Base-by-base conservation (phyloP, 1,140 invertebrate genomes). In the Heliothis virescens region DNA sequence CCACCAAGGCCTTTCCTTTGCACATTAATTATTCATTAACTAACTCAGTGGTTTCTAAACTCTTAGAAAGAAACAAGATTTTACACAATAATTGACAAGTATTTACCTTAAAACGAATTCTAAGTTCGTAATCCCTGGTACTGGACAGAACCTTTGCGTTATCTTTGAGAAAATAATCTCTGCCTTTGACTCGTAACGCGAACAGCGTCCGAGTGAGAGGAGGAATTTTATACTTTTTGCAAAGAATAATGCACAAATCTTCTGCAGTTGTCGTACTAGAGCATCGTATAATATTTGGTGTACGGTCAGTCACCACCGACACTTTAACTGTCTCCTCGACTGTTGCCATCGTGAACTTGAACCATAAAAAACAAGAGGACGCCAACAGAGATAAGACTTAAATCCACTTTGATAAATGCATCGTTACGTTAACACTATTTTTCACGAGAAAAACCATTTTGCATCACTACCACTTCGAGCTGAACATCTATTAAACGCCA, bases 161-260 rank as follows among this genome's bases (percentile, higher is more conserved):
- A 84, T 96, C 95, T 91, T 96, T 95, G 74, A 97, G 94, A 96
- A 97, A 98, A 83, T 96, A 89, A 81, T 96, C 95, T 13, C 94
- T 95, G 29, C 95, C 95, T 82, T 94, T 94, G 83, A 96, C 92
- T 90, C 96, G 92, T 10, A 98, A 89, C 12, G 96, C 96, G 95
- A 98, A 98, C 13, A 98, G 92, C 85, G 98, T 96, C 79, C 97
- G 95, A 29, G 96, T 96, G n/a, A 97, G 90, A 10, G 98, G 97
- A 26, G 96, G 96, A 86, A 98, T 97, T 1, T 95, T 95, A 69
- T 97, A 90, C 59, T 95, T 90, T 89, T 96, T 96, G 84, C 97
- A 97, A 72, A 97, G 90, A 85, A 95, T 90, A 75, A 96, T 96
- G 85, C 97, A 97, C 10, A 98, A 94, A 87, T 98, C 96, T 93